Conservation (phyloP, 2,888 invertebrate species). For the Patella depressa region DNA sequence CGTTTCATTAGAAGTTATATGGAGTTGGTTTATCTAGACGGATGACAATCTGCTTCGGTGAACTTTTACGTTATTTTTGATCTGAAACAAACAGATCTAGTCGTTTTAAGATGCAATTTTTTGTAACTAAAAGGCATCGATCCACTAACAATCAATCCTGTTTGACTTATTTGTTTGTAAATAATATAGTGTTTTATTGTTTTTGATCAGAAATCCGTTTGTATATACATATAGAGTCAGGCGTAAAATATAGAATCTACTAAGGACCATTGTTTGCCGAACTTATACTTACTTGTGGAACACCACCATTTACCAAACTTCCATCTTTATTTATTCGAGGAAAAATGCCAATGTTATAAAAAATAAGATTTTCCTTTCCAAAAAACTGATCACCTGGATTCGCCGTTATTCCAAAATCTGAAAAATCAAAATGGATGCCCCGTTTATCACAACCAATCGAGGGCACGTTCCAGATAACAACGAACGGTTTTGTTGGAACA, state of each 20-base stretch:
- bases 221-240: too few species aligned
- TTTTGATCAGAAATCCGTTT: too few species aligned
- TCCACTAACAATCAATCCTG: too few species aligned
- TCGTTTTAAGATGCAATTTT: too few species aligned
- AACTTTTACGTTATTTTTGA: too few species aligned
- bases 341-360: slow-evolving; percentile 45
- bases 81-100: too few species aligned
- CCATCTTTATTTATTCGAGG: slow-evolving; percentile 23
- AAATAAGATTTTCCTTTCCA: slow-evolving; percentile 53
- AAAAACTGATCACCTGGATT: slow-evolving; percentile 47
- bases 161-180: too few species aligned
- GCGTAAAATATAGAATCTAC: background rate
- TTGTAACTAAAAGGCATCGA: too few species aligned
- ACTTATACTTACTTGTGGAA: slow-evolving; percentile 41
- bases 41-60: too few species aligned
- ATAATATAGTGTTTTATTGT: too few species aligned
- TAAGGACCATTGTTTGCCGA: background rate
- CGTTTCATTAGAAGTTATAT: too few species aligned
- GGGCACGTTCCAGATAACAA: slow-evolving; percentile 56
- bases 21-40: too few species aligned
- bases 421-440: slow-evolving; percentile 47
- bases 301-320: slow-evolving; percentile 35
- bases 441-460: slow-evolving; percentile 39
- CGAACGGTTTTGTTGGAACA: slow-evolving; percentile 40
- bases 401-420: slow-evolving; percentile 50